A percentile compares a stretch with the other conserved stretches of the same genome.
Conservation (phyloP, 2,888 invertebrate genomes). For the Boloria selene region DNA sequence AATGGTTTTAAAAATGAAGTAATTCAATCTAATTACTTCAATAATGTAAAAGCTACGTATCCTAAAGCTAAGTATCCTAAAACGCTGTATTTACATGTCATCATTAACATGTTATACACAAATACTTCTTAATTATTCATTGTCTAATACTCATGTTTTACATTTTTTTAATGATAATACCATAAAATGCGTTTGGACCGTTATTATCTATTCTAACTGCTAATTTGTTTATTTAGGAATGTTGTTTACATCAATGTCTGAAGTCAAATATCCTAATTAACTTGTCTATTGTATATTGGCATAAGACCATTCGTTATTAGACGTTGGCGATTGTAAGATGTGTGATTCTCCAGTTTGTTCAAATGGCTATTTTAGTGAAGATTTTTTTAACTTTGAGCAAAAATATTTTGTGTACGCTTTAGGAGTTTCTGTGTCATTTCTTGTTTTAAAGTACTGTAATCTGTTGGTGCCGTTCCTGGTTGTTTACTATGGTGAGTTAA, state of each 20-base stretch:
- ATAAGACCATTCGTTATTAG: constrained; percentile 8
- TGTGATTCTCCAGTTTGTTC: constrained; percentile 22
- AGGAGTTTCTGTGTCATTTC: constrained; percentile 45
- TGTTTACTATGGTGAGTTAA: constrained; percentile 58
- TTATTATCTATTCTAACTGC: background rate
- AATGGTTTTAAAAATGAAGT: too few species aligned
- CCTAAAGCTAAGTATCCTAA: too few species aligned
- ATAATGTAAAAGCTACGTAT: too few species aligned
- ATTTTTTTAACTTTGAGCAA: constrained; percentile 34
- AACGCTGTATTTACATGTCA: too few species aligned
- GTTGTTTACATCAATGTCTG: constrained; percentile 19
- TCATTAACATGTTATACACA: too few species aligned
- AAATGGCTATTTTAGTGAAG: constrained; percentile 15
- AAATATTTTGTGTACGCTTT: constrained; percentile 46
- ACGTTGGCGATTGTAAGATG: constrained; percentile 19
- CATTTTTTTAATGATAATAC: background rate
- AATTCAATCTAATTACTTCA: too few species aligned
- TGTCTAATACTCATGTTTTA: background rate
- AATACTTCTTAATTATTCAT: background rate
- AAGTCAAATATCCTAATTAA: constrained; percentile 16
- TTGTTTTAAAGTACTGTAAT: constrained; percentile 53
- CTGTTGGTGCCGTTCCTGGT: constrained; percentile 57
- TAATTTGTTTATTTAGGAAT: constrained; percentile 13
- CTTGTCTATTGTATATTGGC: background rate
- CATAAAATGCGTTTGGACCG: background rate